These are phyloP conservation scores for Microchirus variegatus DNA, from an alignment of 2,797 vertebrate species.

Conservation along the genomic window DNA sequence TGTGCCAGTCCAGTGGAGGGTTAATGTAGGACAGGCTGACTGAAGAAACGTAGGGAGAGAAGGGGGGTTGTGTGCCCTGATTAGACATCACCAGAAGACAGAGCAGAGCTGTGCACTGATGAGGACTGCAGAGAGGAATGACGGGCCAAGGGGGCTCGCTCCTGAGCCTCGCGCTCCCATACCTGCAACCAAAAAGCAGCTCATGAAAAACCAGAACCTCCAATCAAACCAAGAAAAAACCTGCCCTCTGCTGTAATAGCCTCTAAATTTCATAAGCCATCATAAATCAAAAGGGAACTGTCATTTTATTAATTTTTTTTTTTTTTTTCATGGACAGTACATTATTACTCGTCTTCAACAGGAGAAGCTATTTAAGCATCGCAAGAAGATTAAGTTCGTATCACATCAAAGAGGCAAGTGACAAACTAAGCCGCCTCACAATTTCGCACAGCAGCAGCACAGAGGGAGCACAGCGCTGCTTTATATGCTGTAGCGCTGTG, in stretches of 20 bases:
- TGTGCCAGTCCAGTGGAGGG: slow-evolving; percentile 56
- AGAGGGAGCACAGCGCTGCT: slow-evolving; percentile 65
- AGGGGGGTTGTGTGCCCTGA: slow-evolving; percentile 29
- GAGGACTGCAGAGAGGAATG: slow-evolving; percentile 72
- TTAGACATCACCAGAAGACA: slow-evolving; percentile 69
- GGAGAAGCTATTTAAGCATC: slow-evolving; percentile 65
- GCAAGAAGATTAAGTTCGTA: slow-evolving; percentile 64
- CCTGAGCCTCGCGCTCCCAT: slow-evolving; percentile 90
- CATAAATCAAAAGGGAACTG: slow-evolving; percentile 65
- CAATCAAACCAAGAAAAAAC: slow-evolving; percentile 37
- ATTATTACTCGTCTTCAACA: slow-evolving; percentile 70
- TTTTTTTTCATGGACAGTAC: slow-evolving; percentile 40
- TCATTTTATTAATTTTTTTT: slow-evolving; percentile 22
- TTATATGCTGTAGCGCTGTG: slow-evolving; percentile 73
- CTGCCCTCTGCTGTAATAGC: slow-evolving; percentile 18
- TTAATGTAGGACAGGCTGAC: slow-evolving; percentile 47
- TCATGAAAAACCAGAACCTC: slow-evolving; percentile 36
- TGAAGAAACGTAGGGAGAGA: slow-evolving; percentile 28
- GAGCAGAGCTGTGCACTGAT: slow-evolving; percentile 70
- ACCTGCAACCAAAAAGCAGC: slow-evolving; percentile 79
- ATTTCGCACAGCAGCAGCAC: slow-evolving; percentile 54
- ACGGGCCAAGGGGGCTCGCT: slow-evolving; percentile 56
- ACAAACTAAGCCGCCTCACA: slow-evolving; percentile 55
- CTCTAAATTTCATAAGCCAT: slow-evolving; percentile 50
- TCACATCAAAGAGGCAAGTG: slow-evolving; percentile 59